Conservation (phyloP, 2,797 vertebrate genomes). For the Macropodus opercularis region DNA sequence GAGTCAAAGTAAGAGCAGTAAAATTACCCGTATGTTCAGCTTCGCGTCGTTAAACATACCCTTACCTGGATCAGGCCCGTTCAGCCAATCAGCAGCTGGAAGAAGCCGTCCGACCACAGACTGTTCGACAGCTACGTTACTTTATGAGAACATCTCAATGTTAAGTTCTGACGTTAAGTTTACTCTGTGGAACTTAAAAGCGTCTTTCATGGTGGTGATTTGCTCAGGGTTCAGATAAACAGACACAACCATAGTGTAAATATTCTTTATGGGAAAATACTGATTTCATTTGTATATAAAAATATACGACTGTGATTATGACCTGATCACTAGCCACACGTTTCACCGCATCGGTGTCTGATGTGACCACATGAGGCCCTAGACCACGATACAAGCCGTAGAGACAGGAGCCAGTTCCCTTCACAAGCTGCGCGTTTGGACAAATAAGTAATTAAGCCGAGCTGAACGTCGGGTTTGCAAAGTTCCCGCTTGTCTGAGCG, state of each 20-base stretch:
- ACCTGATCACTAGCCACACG: not conserved
- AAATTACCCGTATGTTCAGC: no score
- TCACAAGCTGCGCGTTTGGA: conserved; percentile 1
- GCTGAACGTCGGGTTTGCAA: conserved; percentile 74
- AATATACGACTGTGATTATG: conserved; percentile 36
- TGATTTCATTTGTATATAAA: conserved; percentile 39
- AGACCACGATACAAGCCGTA: not conserved
- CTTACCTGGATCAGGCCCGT: no score
- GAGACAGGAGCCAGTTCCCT: conserved; percentile 20
- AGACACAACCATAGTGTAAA: conserved; percentile 12
- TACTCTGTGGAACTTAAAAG: no score
- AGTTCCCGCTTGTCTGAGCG: conserved; percentile 62
- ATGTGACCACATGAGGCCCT: not conserved
- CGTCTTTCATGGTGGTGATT: no score
- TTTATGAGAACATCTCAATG: no score
- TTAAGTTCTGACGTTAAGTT: no score
- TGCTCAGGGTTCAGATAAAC: not conserved
- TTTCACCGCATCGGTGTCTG: conserved; percentile 7
- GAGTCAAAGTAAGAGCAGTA: not conserved
- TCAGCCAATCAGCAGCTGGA: no score
- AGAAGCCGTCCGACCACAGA: no score
- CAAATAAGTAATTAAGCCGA: conserved; percentile 27
- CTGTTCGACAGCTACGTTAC: no score
- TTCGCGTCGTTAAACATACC: no score
- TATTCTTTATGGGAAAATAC: conserved; percentile 59